Base-by-base conservation (phyloP, 2,888 invertebrate species). In the Polia nebulosa region DNA sequence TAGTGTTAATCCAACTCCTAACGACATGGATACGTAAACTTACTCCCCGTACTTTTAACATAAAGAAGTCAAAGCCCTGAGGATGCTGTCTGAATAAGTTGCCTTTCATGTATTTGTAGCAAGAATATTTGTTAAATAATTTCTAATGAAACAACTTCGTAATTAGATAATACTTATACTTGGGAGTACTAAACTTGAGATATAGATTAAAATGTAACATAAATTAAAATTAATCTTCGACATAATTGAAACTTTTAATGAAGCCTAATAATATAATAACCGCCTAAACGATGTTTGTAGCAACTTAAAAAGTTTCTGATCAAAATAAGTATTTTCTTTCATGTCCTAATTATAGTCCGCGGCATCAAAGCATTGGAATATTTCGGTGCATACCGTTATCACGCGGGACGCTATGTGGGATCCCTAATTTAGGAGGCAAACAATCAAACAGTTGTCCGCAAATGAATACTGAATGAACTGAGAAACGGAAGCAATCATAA, bases 311-410 rank as follows among this genome's bases (percentile, higher is more conserved):
- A 32, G 39, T 20, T 39, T 36, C 25, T 27, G n/a, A 41, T 52
- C n/a, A 7, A 69, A 59, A 41, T 27, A 56, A 52, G 56, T 59
- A 0, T 13, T 59, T 58, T 61, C 29, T 32, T 57, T 55, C 15
- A 62, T 39, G 52, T 55, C 41, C 39, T 29, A 29, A 5, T 29
- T 29, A 29, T 41, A 51, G 20, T 34, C 17, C 41, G 25, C 49
- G 32, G 22, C 57, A 45, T 59, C 41, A 68, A 58, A 80, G 41
- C 52, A 22, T 57, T 56, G 52, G 20, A 72, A 64, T 62, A 67
- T 73, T 73, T 65, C 45, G 41, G 44, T 25, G 27, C 49, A 63
- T 73, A 84, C 84, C 80, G 84, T 84, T 84, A 84, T 72, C 64
- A 73, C 51, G 44, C 65, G 67, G 60, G 49, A 69, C 60, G 53